Percentiles rank a stretch among this genome's conserved stretches.
phyloP scores from a whole-genome alignment of 1,140 invertebrate genomes.

The Trichoplusia ni region DNA sequence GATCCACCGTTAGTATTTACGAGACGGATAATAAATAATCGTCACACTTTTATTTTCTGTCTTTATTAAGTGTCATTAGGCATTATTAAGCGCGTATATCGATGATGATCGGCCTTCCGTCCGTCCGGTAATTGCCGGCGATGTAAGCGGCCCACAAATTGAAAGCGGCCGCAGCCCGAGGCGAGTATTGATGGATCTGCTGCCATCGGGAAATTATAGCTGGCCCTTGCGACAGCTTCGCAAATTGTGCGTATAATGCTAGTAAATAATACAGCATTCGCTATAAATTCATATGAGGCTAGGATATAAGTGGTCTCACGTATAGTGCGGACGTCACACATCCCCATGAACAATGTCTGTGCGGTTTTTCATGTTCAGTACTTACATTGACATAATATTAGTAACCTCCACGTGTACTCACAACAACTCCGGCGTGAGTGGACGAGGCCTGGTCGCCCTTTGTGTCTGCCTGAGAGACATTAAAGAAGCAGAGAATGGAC shows the following conservation, averaged over 20 bases:
- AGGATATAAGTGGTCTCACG: constrained; percentile 59
- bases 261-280: constrained; percentile 74
- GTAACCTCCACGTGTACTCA: neutral
- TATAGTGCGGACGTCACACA: constrained; percentile 36
- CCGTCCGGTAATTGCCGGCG: constrained; percentile 73
- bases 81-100: constrained; percentile 78
- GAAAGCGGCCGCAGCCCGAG: constrained; percentile 74
- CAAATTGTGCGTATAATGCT: constrained; percentile 80
- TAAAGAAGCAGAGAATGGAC: constrained; percentile 44
- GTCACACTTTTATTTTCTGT: constrained; percentile 74
- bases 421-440: neutral
- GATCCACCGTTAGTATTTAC: constrained; percentile 38
- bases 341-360: constrained; percentile 10
- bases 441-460: constrained; percentile 55
- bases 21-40: constrained; percentile 64
- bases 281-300: constrained; percentile 70
- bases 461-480: constrained; percentile 56
- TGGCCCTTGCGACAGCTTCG: constrained; percentile 77
- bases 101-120: constrained; percentile 78
- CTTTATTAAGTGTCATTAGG: constrained; percentile 80
- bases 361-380: constrained; percentile 10
- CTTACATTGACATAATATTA: constrained; percentile 5
- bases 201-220: constrained; percentile 79
- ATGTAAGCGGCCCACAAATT: constrained; percentile 78
- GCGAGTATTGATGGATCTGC: constrained; percentile 78